phyloP scores from a whole-genome alignment of 2,113 vertebrate species.

The Mobula birostris region DNA sequence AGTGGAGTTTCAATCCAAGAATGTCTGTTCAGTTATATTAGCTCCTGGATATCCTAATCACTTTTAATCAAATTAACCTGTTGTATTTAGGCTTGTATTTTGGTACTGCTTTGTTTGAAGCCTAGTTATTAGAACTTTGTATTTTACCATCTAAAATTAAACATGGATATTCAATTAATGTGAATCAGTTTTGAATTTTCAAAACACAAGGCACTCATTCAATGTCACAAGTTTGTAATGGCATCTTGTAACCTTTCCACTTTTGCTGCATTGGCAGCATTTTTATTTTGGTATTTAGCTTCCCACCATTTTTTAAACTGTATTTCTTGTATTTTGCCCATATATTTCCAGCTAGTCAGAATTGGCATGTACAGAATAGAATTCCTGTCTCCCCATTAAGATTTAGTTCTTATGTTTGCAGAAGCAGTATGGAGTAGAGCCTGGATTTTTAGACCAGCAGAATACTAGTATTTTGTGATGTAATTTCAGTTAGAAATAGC shows the following conservation, averaged over 20 bases:
- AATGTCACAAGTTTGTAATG: neutral
- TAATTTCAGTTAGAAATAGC: neutral
- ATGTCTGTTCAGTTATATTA: no score
- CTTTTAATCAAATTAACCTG: neutral
- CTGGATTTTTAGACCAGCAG: neutral
- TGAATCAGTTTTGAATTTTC: neutral
- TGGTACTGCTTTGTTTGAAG: neutral
- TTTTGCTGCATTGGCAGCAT: neutral
- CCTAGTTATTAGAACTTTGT: neutral
- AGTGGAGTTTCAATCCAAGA: no score
- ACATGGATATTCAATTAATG: neutral
- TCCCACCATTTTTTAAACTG: neutral
- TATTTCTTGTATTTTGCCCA: no score
- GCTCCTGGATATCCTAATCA: no score
- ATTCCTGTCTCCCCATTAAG: neutral
- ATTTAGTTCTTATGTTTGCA: neutral
- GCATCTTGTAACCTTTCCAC: neutral
- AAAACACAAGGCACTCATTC: no score
- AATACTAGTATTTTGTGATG: neutral
- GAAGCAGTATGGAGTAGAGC: neutral
- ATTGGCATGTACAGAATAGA: neutral
- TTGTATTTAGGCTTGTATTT: neutral
- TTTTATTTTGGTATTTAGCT: neutral
- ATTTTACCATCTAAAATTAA: neutral
- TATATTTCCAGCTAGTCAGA: neutral